phyloP scores from a whole-genome alignment of 1,140 invertebrate genomes.

The Calliopsis andreniformis region DNA sequence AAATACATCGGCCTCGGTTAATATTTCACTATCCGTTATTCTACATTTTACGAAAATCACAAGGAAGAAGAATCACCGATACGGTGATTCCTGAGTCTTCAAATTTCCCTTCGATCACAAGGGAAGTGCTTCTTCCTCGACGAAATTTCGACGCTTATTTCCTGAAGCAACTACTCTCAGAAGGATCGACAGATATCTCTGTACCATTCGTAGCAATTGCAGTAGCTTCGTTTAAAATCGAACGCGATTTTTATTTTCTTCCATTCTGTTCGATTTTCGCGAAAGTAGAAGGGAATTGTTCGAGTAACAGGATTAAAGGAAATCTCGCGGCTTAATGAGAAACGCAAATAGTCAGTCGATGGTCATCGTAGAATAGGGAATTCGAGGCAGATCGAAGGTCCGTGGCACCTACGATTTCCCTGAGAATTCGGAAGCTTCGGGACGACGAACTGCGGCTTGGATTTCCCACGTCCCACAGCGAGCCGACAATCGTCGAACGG shows the following conservation, averaged over 20 bases:
- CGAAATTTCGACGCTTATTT: slow-evolving; percentile 8
- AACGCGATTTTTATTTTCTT: too few species aligned
- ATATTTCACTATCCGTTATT: slow-evolving; percentile 46
- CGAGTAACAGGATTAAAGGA: slow-evolving; percentile 34
- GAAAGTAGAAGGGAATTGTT: neutral
- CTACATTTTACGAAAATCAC: slow-evolving; percentile 30
- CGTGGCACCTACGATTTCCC: slow-evolving; percentile 29
- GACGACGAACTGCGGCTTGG: neutral
- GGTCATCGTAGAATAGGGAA: slow-evolving; percentile 6
- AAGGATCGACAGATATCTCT: too few species aligned
- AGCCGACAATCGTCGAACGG: slow-evolving; percentile 35
- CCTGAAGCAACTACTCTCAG: too few species aligned
- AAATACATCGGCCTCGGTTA: slow-evolving; percentile 32
- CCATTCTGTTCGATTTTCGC: neutral
- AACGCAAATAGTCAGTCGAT: slow-evolving; percentile 28
- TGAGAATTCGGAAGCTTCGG: slow-evolving; percentile 36
- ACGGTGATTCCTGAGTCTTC: slow-evolving; percentile 1
- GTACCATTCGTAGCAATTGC: too few species aligned
- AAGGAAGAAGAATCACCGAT: slow-evolving; percentile 16
- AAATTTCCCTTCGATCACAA: slow-evolving; percentile 22
- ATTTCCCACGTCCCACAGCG: slow-evolving; percentile 31
- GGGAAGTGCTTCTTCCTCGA: neutral
- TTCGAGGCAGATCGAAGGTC: slow-evolving; percentile 20
- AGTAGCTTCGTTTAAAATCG: too few species aligned
- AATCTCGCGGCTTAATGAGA: slow-evolving; percentile 28